A percentile compares a stretch with the other conserved stretches of the same genome.
These are phyloP conservation scores for Cricetomys ansorgei DNA, from an alignment of 2,113 vertebrate species.

Conservation along the genomic window DNA sequence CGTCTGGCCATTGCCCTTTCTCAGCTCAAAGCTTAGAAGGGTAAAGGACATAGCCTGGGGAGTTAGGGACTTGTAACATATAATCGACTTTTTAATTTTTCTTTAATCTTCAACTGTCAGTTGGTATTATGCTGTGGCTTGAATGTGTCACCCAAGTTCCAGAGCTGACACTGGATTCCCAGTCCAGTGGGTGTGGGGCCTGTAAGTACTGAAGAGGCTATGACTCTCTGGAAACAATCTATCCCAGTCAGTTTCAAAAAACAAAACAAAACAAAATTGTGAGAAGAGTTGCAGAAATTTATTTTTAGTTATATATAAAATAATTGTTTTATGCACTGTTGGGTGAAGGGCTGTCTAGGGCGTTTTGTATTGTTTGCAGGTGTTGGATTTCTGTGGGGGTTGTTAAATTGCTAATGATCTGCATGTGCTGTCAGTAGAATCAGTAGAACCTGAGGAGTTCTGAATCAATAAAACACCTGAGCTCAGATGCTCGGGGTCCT, in stretches of 20 bases:
- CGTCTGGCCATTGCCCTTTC: rapidly evolving
- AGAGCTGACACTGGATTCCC: not conserved
- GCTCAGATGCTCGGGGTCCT: no score
- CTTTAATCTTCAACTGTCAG: not conserved
- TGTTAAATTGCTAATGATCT: no score
- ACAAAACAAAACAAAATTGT: not conserved
- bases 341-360: no score
- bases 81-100: not conserved
- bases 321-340: no score
- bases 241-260: not conserved
- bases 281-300: no score
- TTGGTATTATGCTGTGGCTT: not conserved
- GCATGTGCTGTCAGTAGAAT: no score
- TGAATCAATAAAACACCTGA: no score
- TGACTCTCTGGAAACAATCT: not conserved
- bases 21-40: not conserved
- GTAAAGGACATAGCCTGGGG: not conserved
- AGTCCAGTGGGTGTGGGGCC: not conserved
- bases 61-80: not conserved
- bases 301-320: no score
- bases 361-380: no score
- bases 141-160: not conserved
- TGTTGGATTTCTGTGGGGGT: no score
- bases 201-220: not conserved
- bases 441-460: no score